Conservation (phyloP, 2,888 invertebrate species). For the Epinotia ramella region DNA sequence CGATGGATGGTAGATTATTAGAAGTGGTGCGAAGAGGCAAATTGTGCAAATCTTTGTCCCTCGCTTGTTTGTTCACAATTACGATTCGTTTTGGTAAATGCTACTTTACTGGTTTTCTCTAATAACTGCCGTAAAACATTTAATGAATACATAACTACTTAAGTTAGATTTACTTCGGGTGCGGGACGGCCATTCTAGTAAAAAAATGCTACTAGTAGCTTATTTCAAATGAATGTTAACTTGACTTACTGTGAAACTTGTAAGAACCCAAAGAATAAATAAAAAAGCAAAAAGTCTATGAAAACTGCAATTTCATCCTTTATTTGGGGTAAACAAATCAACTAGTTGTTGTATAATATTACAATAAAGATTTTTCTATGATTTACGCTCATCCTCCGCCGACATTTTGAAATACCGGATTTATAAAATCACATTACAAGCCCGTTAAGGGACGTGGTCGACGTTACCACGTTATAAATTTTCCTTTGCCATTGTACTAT, state of each 20-base stretch:
- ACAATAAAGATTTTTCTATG: slow-evolving; percentile 42
- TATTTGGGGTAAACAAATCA: slow-evolving; percentile 10
- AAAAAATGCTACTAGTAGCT: not conserved
- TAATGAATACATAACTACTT: no score
- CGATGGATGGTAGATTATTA: slow-evolving; percentile 11
- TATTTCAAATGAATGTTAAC: not conserved
- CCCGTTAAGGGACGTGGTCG: slow-evolving; percentile 66
- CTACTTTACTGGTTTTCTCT: no score
- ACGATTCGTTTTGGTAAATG: no score
- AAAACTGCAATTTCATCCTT: not conserved
- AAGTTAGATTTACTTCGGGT: no score
- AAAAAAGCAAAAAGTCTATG: no score
- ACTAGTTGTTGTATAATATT: slow-evolving; percentile 12
- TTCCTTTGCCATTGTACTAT: slow-evolving; percentile 71
- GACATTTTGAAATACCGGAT: slow-evolving; percentile 53
- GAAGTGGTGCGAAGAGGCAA: not conserved
- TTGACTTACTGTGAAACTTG: not conserved
- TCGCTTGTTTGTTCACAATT: no score
- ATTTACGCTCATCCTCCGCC: slow-evolving; percentile 49
- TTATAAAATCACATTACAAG: slow-evolving; percentile 62
- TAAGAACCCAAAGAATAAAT: not conserved
- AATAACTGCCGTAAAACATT: no score
- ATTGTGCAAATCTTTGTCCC: not conserved
- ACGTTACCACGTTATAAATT: slow-evolving; percentile 82
- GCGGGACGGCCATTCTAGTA: not conserved